Conservation (phyloP, 2,113 vertebrate genomes). For the Tringa solitaria region DNA sequence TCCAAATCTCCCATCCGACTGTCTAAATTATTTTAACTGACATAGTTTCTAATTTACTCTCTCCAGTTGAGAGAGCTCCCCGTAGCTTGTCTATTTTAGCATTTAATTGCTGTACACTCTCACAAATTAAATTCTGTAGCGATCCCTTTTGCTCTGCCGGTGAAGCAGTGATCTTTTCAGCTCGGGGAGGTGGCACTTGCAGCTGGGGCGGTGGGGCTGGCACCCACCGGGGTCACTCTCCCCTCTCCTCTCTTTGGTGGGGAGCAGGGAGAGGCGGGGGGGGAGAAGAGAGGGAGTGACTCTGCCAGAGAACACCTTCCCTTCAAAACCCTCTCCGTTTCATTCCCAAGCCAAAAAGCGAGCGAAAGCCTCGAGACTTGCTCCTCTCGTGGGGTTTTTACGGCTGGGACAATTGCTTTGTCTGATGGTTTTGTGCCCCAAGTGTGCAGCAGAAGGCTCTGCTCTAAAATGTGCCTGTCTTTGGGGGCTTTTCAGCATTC, state of each 20-base stretch:
- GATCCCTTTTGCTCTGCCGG: constrained; percentile 76
- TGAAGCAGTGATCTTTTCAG: constrained; percentile 74
- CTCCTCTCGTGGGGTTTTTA: not conserved
- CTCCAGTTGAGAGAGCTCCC: constrained; percentile 77
- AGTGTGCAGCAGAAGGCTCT: not conserved
- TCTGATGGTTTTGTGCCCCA: not conserved
- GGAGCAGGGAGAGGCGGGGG: not conserved
- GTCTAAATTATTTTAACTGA: constrained; percentile 80
- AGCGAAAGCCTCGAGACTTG: not conserved
- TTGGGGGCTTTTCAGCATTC: not conserved
- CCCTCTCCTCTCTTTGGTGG: not conserved
- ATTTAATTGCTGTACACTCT: constrained; percentile 80
- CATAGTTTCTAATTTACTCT: constrained; percentile 80
- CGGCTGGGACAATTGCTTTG: not conserved
- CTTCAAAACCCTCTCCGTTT: not conserved
- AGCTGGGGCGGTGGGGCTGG: constrained; percentile 1
- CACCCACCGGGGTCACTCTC: not conserved
- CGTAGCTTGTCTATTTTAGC: constrained; percentile 77
- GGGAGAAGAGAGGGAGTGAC: not conserved
- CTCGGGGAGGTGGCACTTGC: constrained; percentile 20
- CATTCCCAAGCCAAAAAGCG: not conserved
- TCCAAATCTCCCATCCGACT: constrained; percentile 65
- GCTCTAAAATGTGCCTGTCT: not conserved
- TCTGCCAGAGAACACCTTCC: not conserved
- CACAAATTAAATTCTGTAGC: constrained; percentile 79